These are phyloP conservation scores for Porites cylindrica DNA, from an alignment of 92 coral and sea anemone genomes.

Conservation along the genomic window DNA sequence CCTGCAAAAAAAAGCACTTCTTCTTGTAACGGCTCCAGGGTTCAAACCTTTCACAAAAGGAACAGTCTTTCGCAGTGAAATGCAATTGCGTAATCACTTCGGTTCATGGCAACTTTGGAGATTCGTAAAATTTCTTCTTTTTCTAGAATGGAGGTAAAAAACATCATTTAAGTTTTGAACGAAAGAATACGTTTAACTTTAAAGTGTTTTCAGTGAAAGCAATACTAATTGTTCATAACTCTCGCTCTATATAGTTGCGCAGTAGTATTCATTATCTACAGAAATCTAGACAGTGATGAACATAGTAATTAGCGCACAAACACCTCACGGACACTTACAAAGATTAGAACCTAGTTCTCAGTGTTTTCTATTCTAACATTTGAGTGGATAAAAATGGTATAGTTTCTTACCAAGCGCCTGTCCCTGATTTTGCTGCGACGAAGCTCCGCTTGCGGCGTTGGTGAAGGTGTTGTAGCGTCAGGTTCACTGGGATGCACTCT, in stretches of 20 bases:
- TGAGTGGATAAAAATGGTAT: no score
- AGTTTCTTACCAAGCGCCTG: not conserved
- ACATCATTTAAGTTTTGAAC: no score
- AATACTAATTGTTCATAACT: no score
- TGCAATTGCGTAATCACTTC: not conserved
- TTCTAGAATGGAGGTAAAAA: not conserved
- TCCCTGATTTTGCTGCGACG: not conserved
- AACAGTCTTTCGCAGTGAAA: not conserved
- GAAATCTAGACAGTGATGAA: no score
- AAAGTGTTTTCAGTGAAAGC: no score
- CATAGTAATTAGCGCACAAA: no score
- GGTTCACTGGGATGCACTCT: not conserved
- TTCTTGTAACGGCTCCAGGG: not conserved
- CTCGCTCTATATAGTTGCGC: no score
- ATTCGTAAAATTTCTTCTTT: slow-evolving; percentile 22
- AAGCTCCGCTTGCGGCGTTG: not conserved
- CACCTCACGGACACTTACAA: no score
- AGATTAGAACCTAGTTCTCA: no score
- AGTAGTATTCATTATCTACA: no score
- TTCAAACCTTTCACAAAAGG: not conserved
- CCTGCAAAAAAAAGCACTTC: not conserved
- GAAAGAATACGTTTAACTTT: no score
- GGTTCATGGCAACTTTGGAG: slow-evolving; percentile 1
- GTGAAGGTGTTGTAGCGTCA: not conserved
- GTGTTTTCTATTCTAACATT: no score